Evolutionary conservation across 2,888 invertebrate genomes (phyloP).

Genomic region (Atrina japonica): DNA sequence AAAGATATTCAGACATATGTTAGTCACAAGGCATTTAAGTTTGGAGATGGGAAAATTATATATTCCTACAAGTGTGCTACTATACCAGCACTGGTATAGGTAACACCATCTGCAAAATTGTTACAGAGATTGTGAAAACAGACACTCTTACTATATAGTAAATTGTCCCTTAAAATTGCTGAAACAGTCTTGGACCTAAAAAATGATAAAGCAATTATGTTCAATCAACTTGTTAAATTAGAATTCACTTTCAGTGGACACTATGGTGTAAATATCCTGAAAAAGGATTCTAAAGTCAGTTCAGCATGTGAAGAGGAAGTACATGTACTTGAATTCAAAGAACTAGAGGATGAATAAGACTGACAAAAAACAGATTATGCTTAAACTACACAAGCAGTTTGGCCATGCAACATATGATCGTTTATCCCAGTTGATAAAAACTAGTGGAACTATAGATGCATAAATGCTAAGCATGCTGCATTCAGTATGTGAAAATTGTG

Average conservation of each 20-base stretch:
- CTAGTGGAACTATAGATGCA: conserved; percentile 37
- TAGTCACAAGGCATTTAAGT: conserved; percentile 36
- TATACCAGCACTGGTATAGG: conserved; percentile 43
- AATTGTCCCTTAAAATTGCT: conserved; percentile 44
- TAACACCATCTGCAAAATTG: conserved; percentile 36
- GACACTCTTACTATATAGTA: conserved; percentile 19
- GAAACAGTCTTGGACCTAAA: no score
- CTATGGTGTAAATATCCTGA: conserved; percentile 46
- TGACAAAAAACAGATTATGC: conserved; percentile 24
- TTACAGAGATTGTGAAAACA: conserved; percentile 38
- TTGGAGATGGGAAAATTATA: no score
- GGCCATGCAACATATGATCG: conserved; percentile 48
- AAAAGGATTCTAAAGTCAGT: conserved; percentile 17
- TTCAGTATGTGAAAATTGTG: conserved; percentile 36
- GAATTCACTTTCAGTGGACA: conserved; percentile 44
- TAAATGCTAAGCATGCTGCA: conserved; percentile 25
- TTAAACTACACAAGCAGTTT: conserved; percentile 53
- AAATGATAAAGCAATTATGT: conserved; percentile 45
- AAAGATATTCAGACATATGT: conserved; percentile 23
- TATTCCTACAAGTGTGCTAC: conserved; percentile 39
- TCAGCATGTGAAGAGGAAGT: conserved; percentile 9
- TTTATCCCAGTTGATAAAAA: conserved; percentile 38
- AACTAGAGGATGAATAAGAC: neutral
- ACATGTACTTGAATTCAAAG: neutral
- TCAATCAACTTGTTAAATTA: no score